These are phyloP conservation scores for Heliocidaris tuberculata DNA, from an alignment of 35 echinoderm and acorn worm genomes.

Conservation along the genomic window DNA sequence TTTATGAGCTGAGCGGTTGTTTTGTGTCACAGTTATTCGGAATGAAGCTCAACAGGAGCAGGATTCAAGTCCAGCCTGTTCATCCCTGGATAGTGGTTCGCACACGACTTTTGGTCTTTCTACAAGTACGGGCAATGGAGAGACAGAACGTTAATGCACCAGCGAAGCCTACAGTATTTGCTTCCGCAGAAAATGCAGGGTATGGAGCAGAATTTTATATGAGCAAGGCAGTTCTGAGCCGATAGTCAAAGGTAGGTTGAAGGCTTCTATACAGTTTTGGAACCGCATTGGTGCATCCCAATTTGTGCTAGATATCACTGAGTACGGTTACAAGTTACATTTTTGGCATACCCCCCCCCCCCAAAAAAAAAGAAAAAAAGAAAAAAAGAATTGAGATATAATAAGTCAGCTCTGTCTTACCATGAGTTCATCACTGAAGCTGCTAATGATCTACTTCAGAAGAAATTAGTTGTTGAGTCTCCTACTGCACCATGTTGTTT, in stretches of 20 bases:
- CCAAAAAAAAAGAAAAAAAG: no score
- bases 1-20: neutral
- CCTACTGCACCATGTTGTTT: constrained; percentile 8
- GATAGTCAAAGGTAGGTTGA: constrained; percentile 48
- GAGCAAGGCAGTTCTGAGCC: constrained; percentile 44
- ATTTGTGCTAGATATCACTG: constrained; percentile 27
- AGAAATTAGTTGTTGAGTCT: neutral
- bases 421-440: constrained; percentile 42
- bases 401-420: constrained; percentile 46
- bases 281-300: constrained; percentile 4
- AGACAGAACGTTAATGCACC: neutral
- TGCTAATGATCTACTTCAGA: constrained; percentile 25
- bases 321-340: constrained; percentile 45
- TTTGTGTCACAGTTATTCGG: neutral
- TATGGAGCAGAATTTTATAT: constrained; percentile 26
- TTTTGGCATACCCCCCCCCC: constrained; percentile 20
- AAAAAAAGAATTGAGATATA: neutral
- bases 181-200: neutral
- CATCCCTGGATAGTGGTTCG: neutral
- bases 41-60: neutral
- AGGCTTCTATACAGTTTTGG: constrained; percentile 38
- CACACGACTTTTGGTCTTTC: neutral
- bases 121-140: neutral
- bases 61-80: neutral
- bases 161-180: neutral